Conservation (phyloP, 1,140 invertebrate species). For the Drosophila carrolli region DNA sequence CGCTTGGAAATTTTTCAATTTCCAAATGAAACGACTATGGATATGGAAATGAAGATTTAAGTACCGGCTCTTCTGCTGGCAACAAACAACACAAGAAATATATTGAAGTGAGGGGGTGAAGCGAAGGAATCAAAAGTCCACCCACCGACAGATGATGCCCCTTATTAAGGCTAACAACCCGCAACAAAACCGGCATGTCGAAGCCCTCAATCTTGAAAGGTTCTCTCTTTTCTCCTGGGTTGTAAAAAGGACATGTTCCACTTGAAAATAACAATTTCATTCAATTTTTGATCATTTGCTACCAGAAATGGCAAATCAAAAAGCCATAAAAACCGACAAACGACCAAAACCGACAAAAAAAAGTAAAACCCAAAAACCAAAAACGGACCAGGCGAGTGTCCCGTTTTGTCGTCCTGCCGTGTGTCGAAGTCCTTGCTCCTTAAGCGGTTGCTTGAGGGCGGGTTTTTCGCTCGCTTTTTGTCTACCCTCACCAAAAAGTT, state of each 20-base stretch:
- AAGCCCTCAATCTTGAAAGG: conserved; percentile 38
- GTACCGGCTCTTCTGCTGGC: conserved; percentile 4
- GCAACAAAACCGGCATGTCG: conserved; percentile 64
- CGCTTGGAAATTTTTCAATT: conserved; percentile 80
- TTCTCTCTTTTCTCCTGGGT: conserved; percentile 9
- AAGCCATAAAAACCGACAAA: conserved; percentile 78
- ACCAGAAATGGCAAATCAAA: conserved; percentile 83
- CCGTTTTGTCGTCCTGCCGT: conserved; percentile 55
- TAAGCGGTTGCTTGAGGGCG: conserved; percentile 60
- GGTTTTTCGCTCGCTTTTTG: conserved; percentile 38
- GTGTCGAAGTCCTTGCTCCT: conserved; percentile 52
- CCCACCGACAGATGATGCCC: conserved; percentile 48
- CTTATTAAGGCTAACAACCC: conserved; percentile 80
- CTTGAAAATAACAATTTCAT: conserved; percentile 83
- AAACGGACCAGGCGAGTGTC: conserved; percentile 44
- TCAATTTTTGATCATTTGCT: conserved; percentile 83
- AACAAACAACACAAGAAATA: neutral
- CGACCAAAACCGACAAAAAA: conserved; percentile 42
- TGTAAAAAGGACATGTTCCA: conserved; percentile 78
- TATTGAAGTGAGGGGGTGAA: conserved; percentile 9
- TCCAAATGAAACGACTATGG: conserved; percentile 50
- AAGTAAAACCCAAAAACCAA: conserved; percentile 20
- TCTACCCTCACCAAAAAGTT: neutral
- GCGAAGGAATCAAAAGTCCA: conserved; percentile 1
- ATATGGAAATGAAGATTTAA: conserved; percentile 51